These are phyloP conservation scores for Pangasianodon hypophthalmus DNA, from an alignment of 2,113 vertebrate species.

Conservation along the genomic window DNA sequence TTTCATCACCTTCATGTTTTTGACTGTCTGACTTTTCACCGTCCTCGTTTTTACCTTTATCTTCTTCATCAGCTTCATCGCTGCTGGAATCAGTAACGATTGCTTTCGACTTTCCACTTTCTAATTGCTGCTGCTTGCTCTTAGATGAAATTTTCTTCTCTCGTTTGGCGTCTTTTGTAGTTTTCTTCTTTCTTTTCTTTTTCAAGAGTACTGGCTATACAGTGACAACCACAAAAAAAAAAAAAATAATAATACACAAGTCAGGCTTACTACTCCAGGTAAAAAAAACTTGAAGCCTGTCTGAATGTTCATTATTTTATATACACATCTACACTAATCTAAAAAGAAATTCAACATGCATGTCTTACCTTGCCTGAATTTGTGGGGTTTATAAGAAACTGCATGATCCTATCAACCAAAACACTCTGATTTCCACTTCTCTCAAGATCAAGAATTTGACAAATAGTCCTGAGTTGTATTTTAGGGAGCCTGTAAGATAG, in stretches of 20 bases:
- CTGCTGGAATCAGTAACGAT: conserved; percentile 95
- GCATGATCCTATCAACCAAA: conserved; percentile 87
- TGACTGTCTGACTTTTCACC: conserved; percentile 48
- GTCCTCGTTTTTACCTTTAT: conserved; percentile 54
- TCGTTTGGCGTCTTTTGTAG: conserved; percentile 78
- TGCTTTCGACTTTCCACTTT: conserved; percentile 83
- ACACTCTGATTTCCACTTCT: conserved; percentile 88
- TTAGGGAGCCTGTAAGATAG: conserved; percentile 53
- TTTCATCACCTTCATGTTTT: conserved; percentile 71
- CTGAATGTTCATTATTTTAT: neutral
- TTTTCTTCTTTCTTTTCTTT: conserved; percentile 77
- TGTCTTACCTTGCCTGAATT: conserved; percentile 88
- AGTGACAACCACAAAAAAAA: neutral
- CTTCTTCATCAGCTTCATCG: conserved; percentile 84
- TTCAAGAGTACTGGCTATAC: conserved; percentile 66
- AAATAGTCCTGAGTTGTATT: conserved; percentile 81
- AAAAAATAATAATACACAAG: no score
- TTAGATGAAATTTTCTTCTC: conserved; percentile 72
- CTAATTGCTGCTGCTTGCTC: conserved; percentile 79
- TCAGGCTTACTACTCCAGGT: neutral
- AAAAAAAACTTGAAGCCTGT: neutral
- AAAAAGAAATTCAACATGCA: neutral
- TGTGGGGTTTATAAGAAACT: conserved; percentile 86
- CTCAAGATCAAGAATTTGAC: conserved; percentile 91
- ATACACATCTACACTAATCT: neutral